These are phyloP conservation scores for Cryptotis parvus DNA, from an alignment of 2,113 vertebrate species.

Conservation along the genomic window DNA sequence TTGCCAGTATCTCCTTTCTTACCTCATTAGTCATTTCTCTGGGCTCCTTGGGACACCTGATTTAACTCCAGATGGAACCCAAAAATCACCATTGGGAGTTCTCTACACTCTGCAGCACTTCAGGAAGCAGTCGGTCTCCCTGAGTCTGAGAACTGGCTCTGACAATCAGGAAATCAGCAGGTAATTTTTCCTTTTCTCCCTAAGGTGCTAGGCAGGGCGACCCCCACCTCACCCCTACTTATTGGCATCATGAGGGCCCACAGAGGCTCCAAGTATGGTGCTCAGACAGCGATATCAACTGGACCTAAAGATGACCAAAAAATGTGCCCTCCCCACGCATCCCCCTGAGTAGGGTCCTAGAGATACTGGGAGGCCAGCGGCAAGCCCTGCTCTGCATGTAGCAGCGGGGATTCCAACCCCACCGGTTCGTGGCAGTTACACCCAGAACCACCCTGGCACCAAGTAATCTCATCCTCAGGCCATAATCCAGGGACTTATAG, in stretches of 20 bases:
- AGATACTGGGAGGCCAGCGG: no score
- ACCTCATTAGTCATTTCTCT: neutral
- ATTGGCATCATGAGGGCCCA: neutral
- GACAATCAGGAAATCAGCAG: neutral
- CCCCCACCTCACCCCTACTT: neutral
- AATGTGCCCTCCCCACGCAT: no score
- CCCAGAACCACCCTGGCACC: no score
- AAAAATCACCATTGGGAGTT: neutral
- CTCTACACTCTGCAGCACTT: neutral
- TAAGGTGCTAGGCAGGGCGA: neutral
- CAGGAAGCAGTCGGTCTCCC: no score
- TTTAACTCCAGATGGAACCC: neutral
- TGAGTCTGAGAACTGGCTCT: neutral
- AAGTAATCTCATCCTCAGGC: no score
- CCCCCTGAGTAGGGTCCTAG: no score
- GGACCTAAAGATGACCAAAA: neutral
- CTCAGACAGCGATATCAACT: neutral
- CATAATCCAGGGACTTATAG: no score
- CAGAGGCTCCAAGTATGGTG: rapidly evolving
- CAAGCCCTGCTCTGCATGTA: no score
- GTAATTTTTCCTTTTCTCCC: neutral
- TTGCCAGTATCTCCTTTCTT: neutral
- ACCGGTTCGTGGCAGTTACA: no score
- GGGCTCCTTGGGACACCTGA: neutral
- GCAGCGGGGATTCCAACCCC: no score